Conservation (phyloP, 2,797 vertebrate genomes). For the Bovichtus variegatus region DNA sequence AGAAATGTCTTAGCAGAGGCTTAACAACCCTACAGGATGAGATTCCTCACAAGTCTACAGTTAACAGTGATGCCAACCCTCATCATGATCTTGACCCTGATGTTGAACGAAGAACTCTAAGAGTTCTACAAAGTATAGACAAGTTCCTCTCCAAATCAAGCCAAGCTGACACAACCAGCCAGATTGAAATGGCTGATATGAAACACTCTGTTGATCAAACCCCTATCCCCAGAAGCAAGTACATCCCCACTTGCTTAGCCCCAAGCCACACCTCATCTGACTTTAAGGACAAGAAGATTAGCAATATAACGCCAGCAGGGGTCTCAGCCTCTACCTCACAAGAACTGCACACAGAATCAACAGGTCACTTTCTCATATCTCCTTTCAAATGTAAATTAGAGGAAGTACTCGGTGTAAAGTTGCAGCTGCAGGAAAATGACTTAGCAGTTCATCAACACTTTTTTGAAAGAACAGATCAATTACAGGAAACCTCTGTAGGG, state of each 20-base stretch:
- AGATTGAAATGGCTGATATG: slow-evolving; percentile 1
- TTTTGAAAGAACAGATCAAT: slow-evolving; percentile 25
- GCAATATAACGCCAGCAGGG: not conserved
- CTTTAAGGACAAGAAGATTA: slow-evolving; percentile 21
- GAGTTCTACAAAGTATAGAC: slow-evolving; percentile 55
- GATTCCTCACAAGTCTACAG: slow-evolving; percentile 3
- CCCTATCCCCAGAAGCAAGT: slow-evolving; percentile 4
- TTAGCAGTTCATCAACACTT: not conserved
- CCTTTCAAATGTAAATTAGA: slow-evolving; percentile 47
- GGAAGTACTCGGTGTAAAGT: slow-evolving; percentile 25
- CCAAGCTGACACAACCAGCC: slow-evolving; percentile 6
- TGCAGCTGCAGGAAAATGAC: slow-evolving; percentile 26
- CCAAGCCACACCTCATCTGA: slow-evolving; percentile 9
- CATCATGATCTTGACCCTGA: slow-evolving; percentile 28
- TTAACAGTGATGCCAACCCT: not conserved
- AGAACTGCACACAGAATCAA: slow-evolving; percentile 24
- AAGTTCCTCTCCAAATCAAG: slow-evolving; percentile 33
- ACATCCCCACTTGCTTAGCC: not conserved
- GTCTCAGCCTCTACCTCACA: slow-evolving; percentile 16
- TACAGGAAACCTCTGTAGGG: not conserved
- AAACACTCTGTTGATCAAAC: slow-evolving; percentile 25
- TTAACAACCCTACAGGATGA: slow-evolving; percentile 34
- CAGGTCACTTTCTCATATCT: slow-evolving; percentile 5
- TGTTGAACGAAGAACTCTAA: slow-evolving; percentile 56
- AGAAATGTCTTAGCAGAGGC: slow-evolving; percentile 9